These are phyloP conservation scores for Aphodius granarius DNA, from an alignment of 2,888 invertebrate genomes.

Conservation along the genomic window DNA sequence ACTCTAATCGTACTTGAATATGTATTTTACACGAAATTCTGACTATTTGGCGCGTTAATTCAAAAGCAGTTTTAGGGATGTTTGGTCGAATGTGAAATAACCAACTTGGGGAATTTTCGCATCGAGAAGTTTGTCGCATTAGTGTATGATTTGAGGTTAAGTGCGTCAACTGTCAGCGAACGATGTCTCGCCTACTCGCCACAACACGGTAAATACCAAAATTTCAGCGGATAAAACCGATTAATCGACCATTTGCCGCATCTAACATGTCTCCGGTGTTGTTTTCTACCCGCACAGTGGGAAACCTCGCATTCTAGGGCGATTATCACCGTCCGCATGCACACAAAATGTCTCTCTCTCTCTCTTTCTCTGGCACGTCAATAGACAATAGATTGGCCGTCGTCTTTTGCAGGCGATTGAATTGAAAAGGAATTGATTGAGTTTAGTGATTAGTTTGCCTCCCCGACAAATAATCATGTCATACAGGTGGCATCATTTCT, in stretches of 20 bases:
- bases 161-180: background rate
- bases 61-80: background rate
- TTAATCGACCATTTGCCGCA: background rate
- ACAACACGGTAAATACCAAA: background rate
- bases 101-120: background rate
- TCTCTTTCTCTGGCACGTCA: background rate
- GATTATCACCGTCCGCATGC: background rate
- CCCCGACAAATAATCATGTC: conserved; percentile 26
- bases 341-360: background rate
- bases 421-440: conserved; percentile 2
- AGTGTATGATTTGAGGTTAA: background rate
- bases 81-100: background rate
- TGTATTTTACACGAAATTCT: background rate
- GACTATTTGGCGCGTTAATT: background rate
- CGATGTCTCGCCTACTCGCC: background rate
- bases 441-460: background rate
- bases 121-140: background rate
- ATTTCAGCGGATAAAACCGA: background rate
- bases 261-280: background rate
- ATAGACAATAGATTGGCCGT: background rate
- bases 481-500: conserved; percentile 72
- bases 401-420: background rate
- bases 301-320: background rate
- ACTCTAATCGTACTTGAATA: background rate
- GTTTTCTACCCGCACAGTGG: background rate